Evolutionary conservation across 2,888 invertebrate genomes (phyloP).

Genomic region (Eristalinus sepulchralis): DNA sequence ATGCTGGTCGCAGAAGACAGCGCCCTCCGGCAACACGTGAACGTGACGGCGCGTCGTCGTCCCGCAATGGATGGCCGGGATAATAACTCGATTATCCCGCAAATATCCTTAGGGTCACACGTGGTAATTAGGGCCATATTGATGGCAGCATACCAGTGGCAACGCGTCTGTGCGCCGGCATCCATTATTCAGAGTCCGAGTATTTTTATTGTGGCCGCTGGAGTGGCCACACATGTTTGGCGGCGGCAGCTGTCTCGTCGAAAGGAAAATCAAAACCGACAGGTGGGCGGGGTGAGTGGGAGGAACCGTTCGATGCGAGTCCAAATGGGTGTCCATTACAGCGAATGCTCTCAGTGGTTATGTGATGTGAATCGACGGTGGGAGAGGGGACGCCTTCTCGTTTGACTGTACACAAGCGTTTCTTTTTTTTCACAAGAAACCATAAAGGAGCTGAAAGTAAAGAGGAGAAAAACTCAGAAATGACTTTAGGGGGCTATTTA

Average conservation of each 20-base stretch:
- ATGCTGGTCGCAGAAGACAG: neutral
- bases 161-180: neutral
- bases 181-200: constrained; percentile 18
- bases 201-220: constrained; percentile 19
- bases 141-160: constrained; percentile 38
- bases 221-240: constrained; percentile 16
- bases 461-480: neutral
- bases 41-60: constrained; percentile 29
- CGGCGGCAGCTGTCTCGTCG: constrained; percentile 1
- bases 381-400: neutral
- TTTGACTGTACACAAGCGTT: neutral
- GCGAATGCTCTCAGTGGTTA: neutral
- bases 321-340: neutral
- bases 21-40: constrained; percentile 6
- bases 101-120: constrained; percentile 48
- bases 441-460: neutral
- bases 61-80: constrained; percentile 23
- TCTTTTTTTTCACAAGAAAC: neutral
- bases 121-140: constrained; percentile 54
- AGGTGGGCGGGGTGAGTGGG: neutral
- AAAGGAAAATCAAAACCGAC: neutral
- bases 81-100: constrained; percentile 52
- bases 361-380: neutral
- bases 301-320: neutral
- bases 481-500: neutral